These are phyloP conservation scores for Labrus mixtus DNA, from an alignment of 2,113 vertebrate genomes.

Conservation along the genomic window DNA sequence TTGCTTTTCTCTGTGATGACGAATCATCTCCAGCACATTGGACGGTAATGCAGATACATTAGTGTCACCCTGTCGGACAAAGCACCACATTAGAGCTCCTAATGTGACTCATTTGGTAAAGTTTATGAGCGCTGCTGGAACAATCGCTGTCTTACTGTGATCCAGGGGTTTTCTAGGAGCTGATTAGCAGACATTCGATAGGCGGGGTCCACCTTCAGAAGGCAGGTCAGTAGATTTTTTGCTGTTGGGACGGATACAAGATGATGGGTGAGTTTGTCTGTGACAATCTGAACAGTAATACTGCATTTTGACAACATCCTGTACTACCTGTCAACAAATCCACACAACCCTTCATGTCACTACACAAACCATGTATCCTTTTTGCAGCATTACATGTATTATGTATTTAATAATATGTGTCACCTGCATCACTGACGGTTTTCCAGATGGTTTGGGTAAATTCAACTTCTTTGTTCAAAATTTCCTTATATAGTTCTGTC, in stretches of 20 bases:
- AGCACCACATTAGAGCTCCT: conserved; percentile 31
- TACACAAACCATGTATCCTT: not conserved
- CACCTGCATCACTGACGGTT: conserved; percentile 84
- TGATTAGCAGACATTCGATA: conserved; percentile 87
- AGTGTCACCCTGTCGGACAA: conserved; percentile 84
- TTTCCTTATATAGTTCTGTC: conserved; percentile 86
- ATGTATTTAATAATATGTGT: conserved; percentile 12
- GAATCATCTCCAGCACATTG: conserved; percentile 90
- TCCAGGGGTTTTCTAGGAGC: conserved; percentile 85
- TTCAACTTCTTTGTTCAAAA: conserved; percentile 82
- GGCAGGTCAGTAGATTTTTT: conserved; percentile 82
- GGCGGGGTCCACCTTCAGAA: conserved; percentile 86
- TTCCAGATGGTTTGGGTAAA: conserved; percentile 83
- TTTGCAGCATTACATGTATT: conserved; percentile 3
- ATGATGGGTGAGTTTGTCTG: conserved; percentile 20
- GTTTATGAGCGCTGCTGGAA: conserved; percentile 33
- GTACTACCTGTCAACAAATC: not conserved
- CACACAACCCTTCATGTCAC: not conserved
- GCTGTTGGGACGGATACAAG: conserved; percentile 74
- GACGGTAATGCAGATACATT: conserved; percentile 67
- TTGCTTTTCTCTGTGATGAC: conserved; percentile 64
- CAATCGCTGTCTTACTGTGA: conserved; percentile 79
- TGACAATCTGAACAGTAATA: conserved; percentile 13
- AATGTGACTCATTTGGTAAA: conserved; percentile 18
- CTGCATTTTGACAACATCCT: not conserved